These are phyloP conservation scores for Taxidea taxus DNA, from an alignment of 2,113 vertebrate species.

Conservation along the genomic window DNA sequence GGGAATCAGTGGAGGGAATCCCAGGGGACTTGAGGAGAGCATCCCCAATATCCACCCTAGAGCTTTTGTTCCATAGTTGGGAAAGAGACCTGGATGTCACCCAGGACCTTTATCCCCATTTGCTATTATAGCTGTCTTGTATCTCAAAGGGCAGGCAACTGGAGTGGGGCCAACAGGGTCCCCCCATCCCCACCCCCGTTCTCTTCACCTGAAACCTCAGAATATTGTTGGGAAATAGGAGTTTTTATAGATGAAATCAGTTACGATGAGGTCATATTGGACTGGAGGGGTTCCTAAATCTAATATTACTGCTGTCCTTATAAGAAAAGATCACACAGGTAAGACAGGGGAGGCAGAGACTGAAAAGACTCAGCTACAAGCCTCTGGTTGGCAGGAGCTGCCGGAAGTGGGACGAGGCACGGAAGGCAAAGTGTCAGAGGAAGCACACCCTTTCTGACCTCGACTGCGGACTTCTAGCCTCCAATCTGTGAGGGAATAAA, in stretches of 20 bases:
- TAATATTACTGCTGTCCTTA: not conserved
- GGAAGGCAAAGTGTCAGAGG: not conserved
- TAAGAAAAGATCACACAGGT: not conserved
- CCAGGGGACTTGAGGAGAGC: not conserved
- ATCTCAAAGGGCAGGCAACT: not conserved
- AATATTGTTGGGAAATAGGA: not conserved
- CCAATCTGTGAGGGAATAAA: not conserved
- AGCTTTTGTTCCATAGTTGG: not conserved
- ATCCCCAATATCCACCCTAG: fast-evolving
- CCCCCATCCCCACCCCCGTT: not conserved
- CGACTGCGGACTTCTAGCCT: not conserved
- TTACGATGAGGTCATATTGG: not conserved
- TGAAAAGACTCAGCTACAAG: not conserved
- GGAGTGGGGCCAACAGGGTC: not conserved
- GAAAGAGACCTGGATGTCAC: not conserved
- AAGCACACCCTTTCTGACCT: not conserved
- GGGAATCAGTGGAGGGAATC: too few relatives aligned
- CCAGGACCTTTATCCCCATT: too few relatives aligned
- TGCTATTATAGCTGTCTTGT: not conserved
- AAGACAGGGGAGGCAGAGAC: not conserved
- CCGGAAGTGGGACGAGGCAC: not conserved
- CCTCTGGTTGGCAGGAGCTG: not conserved
- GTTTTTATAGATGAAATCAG: not conserved
- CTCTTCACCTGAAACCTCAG: not conserved
- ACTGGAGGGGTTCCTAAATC: not conserved